Conservation (phyloP, 2,888 invertebrate species). For the Plagodis dolabraria region DNA sequence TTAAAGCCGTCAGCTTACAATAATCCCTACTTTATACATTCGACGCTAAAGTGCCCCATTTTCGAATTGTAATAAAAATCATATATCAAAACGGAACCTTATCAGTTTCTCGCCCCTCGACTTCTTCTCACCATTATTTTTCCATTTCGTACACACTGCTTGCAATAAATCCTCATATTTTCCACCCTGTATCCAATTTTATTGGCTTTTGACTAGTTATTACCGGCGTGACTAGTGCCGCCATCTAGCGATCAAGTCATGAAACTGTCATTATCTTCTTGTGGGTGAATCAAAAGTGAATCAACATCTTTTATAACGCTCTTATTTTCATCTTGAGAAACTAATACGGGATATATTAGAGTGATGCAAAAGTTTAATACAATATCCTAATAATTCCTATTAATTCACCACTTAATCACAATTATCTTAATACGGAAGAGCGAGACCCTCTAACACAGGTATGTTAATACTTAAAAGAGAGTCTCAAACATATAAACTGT, state of each 20-base stretch:
- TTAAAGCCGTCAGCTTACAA: conserved; percentile 15
- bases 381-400: too few species aligned
- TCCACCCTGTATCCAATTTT: conserved; percentile 46
- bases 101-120: conserved; percentile 40
- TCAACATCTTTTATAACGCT: conserved; percentile 78
- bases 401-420: too few species aligned
- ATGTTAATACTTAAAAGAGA: too few species aligned
- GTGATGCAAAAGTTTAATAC: conserved; percentile 70
- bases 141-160: conserved; percentile 56
- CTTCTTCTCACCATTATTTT: conserved; percentile 57
- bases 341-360: conserved; percentile 64
- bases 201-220: conserved; percentile 40
- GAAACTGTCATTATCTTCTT: conserved; percentile 74
- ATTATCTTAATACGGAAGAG: too few species aligned
- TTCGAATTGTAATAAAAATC: conserved; percentile 34
- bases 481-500: too few species aligned
- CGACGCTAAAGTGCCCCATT: conserved; percentile 14
- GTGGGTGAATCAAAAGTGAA: conserved; percentile 79
- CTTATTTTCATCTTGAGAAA: conserved; percentile 72
- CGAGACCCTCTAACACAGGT: too few species aligned
- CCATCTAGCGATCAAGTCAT: conserved; percentile 66
- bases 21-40: not conserved
- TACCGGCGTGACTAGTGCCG: conserved; percentile 44
- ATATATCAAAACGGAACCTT: conserved; percentile 34
- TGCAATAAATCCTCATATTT: conserved; percentile 58